Evolutionary conservation across 2,888 invertebrate species (phyloP).

Genomic region (Carcina quercana): DNA sequence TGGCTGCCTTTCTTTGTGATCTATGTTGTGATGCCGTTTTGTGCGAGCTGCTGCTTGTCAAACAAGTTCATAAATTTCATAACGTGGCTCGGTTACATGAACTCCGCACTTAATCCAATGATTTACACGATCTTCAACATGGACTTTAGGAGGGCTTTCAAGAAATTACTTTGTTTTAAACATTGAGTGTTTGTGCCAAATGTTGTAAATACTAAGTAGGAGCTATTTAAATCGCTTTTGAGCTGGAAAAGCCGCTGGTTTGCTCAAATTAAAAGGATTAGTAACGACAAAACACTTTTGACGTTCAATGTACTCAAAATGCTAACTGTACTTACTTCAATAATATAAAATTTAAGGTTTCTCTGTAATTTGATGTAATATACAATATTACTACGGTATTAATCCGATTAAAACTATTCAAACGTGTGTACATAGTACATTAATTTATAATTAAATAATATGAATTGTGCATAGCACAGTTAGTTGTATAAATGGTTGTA

Average conservation of each 20-base stretch:
- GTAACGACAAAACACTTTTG: too few species aligned
- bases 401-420: too few species aligned
- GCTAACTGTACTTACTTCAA: too few species aligned
- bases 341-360: too few species aligned
- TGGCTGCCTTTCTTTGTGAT: slow-evolving; percentile 99
- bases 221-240: slow-evolving; percentile 31
- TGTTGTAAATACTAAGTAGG: slow-evolving; percentile 24
- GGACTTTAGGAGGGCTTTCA: slow-evolving; percentile 93
- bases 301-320: too few species aligned
- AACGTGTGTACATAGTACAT: slow-evolving; percentile 36
- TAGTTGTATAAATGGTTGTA: slow-evolving; percentile 26
- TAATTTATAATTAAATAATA: too few species aligned
- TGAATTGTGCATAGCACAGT: slow-evolving; percentile 52
- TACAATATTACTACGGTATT: too few species aligned
- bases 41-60: slow-evolving; percentile 85
- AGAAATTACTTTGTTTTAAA: slow-evolving; percentile 77
- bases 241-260: slow-evolving; percentile 47
- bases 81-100: slow-evolving; percentile 95
- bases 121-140: slow-evolving; percentile 97
- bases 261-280: slow-evolving; percentile 54
- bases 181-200: slow-evolving; percentile 48
- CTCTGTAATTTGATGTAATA: too few species aligned
- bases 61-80: slow-evolving; percentile 89
- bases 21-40: slow-evolving; percentile 95
- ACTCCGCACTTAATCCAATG: slow-evolving; percentile 93